Percentiles rank a stretch among this genome's conserved stretches.
Conservation (phyloP, 2,888 invertebrate genomes). For the Emmelina monodactyla region DNA sequence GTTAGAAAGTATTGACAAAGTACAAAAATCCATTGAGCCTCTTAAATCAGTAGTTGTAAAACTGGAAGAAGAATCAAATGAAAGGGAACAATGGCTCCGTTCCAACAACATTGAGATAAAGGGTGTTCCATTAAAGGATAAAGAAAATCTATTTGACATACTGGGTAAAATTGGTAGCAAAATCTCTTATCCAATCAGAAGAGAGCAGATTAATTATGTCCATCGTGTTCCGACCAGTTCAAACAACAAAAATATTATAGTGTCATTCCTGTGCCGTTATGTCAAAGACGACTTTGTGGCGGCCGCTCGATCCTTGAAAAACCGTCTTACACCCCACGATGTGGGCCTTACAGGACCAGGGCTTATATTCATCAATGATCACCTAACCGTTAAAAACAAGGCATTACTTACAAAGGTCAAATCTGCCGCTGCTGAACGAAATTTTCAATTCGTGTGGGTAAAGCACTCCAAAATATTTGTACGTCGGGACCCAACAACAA, state of each 20-base stretch:
- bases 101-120: not conserved
- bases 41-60: not conserved
- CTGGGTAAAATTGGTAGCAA: not conserved
- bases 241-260: not conserved
- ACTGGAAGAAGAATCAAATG: not conserved
- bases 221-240: not conserved
- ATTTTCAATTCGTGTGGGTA: conserved; percentile 10
- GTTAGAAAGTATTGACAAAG: not conserved
- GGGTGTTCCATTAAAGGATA: not conserved
- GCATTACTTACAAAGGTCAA: conserved; percentile 5
- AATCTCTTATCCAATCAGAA: too few species aligned
- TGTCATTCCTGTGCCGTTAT: not conserved
- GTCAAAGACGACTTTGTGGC: not conserved
- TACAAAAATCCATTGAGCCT: not conserved
- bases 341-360: not conserved
- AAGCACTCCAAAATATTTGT: not conserved
- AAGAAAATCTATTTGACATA: not conserved
- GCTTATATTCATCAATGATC: conserved; percentile 11
- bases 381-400: conserved; percentile 12
- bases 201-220: not conserved
- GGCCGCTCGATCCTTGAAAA: not conserved
- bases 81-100: not conserved
- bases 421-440: conserved; percentile 1
- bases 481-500: not conserved
- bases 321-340: not conserved